Evolutionary conservation across 2,888 invertebrate genomes (phyloP), one percentile per base, ranked within the genome.

Genomic region (Melangyna quadrimaculata): DNA sequence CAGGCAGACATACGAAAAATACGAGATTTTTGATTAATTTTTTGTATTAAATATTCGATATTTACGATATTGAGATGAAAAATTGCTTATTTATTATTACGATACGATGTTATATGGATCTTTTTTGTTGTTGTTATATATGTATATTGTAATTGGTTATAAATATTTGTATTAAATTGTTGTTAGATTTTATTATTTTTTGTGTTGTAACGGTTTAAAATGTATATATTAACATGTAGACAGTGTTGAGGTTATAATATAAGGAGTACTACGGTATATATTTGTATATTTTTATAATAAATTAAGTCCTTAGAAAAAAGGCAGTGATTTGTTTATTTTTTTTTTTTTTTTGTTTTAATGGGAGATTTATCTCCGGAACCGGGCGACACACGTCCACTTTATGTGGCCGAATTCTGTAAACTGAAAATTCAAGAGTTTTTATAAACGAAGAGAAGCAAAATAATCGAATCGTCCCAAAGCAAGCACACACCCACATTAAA

Each of bases 331-430:
- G 79, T 86, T 27, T 70, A 27, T 70, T 57, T 40, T 27, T 19
- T 55, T 55, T 77, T 86, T 27, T 70, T 40, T 70, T 57, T 40
- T 27, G 14, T 55, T 55, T 77, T 53, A 45, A 55, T 75, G 29
- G 73, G 86, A 80, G 81, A 70, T 72, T 29, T 82, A 81, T 67
- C 82, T 87, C 88, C 88, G 84, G 86, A 69, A 87, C 87, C 86
- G 83, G 81, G 79, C 84, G 81, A 74, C 32, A 71, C 78, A 87
- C 87, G 87, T 88, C 86, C 84, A 82, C 83, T 75, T 35, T 14
- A 69, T 72, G 82, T 78, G 88, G 83, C 87, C 83, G 87, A 87
- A 83, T 87, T 87, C 80, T 80, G 77, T 87, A 82, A 87, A 88
- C 88, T 88, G 80, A 88, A 51, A 69, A 61, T 48, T n/a, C 43